Percentiles rank a stretch among this genome's conserved stretches.
phyloP scores from a whole-genome alignment of 1,140 invertebrate genomes.

The Aradophagus sp. region DNA sequence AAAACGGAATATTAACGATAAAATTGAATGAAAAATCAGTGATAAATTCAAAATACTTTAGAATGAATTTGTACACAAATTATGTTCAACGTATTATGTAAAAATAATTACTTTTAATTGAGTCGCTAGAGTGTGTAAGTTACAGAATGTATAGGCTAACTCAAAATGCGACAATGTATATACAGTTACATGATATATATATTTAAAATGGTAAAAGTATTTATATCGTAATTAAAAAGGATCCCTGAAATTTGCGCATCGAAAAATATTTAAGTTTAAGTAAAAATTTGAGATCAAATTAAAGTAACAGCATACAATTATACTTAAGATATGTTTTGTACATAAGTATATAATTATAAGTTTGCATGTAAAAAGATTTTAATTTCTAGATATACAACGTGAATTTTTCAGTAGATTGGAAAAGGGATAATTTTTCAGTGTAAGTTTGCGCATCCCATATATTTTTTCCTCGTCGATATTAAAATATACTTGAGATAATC shows the following conservation, averaged over 20 bases:
- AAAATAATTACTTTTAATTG: conserved; percentile 12
- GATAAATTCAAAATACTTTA: too few relatives aligned
- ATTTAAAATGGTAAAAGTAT: conserved; percentile 25
- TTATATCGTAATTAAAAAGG: conserved; percentile 25
- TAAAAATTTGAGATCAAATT: conserved; percentile 1
- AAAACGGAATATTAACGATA: conserved; percentile 9
- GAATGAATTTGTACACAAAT: background rate
- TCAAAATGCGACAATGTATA: conserved; percentile 23
- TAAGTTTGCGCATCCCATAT: conserved; percentile 36
- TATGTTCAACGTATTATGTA: background rate
- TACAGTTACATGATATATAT: conserved; percentile 45
- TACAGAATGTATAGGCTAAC: conserved; percentile 23
- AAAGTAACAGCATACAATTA: too few relatives aligned
- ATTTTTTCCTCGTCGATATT: conserved; percentile 34
- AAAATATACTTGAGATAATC: conserved; percentile 19
- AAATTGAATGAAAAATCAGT: conserved; percentile 6
- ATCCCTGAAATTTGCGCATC: background rate
- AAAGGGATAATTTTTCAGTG: conserved; percentile 27
- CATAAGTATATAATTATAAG: conserved; percentile 23
- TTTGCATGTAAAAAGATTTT: conserved; percentile 25
- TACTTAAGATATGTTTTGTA: too few relatives aligned
- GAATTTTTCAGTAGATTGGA: conserved; percentile 25
- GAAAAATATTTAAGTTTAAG: background rate
- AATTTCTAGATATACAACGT: conserved; percentile 14
- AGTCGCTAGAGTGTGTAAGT: conserved; percentile 15